These are phyloP conservation scores for Pollenia angustigena DNA, from an alignment of 2,888 invertebrate genomes.

Conservation along the genomic window DNA sequence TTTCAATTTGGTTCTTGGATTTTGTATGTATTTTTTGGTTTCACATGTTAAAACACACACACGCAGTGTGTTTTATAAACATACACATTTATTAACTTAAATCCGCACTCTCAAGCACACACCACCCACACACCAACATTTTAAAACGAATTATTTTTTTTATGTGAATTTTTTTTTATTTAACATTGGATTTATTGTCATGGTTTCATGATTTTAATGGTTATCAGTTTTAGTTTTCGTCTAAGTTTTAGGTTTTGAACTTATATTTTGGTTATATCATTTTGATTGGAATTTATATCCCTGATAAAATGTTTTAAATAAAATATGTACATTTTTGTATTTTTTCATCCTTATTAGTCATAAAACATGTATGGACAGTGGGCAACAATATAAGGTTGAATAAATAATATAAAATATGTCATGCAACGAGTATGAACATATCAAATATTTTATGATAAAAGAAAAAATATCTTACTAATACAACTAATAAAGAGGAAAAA, in stretches of 20 bases:
- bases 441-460: too few species aligned
- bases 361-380: not conserved
- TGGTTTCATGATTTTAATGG: constrained; percentile 27
- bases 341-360: not conserved
- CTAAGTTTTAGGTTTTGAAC: constrained; percentile 4
- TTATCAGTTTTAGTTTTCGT: constrained; percentile 23
- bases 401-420: too few species aligned
- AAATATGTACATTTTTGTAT: not conserved
- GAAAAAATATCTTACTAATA: too few species aligned
- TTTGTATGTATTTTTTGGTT: not conserved
- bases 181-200: constrained; percentile 2
- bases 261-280: constrained; percentile 25
- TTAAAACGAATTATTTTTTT: too few species aligned
- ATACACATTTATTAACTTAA: too few species aligned
- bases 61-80: not conserved
- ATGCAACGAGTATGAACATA: too few species aligned
- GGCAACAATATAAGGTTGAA: not conserved
- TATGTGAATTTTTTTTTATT: not conserved
- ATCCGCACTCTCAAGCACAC: too few species aligned
- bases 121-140: too few species aligned
- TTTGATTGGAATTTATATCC: constrained; percentile 42
- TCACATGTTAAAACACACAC: not conserved
- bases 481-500: too few species aligned
- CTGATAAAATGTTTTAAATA: constrained; percentile 24
- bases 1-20: not conserved